Percentiles rank a stretch among this genome's conserved stretches.
These are phyloP conservation scores for Brachyopa scutellaris DNA, from an alignment of 2,888 invertebrate genomes.

Conservation along the genomic window DNA sequence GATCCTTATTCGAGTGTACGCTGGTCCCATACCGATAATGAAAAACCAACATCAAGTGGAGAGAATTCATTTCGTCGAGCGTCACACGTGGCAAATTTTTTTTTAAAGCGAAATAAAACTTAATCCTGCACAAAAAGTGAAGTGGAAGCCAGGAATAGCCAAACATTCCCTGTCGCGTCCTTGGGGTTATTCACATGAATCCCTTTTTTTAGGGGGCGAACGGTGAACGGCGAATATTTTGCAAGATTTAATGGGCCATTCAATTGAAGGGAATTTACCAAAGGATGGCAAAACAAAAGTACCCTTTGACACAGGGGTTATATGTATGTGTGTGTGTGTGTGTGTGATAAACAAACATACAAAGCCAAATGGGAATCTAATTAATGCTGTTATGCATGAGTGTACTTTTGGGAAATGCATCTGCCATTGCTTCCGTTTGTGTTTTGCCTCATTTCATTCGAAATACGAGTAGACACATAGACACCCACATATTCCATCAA, in stretches of 20 bases:
- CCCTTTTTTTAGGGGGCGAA: slow-evolving; percentile 12
- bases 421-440: slow-evolving; percentile 5
- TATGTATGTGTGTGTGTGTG: background rate
- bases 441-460: slow-evolving; percentile 3
- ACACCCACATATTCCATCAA: slow-evolving; percentile 20
- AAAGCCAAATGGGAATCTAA: slow-evolving; percentile 52
- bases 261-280: slow-evolving; percentile 30
- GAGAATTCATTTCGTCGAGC: slow-evolving; percentile 23
- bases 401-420: slow-evolving; percentile 51
- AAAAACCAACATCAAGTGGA: slow-evolving; percentile 46
- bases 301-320: background rate
- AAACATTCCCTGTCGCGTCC: slow-evolving; percentile 24
- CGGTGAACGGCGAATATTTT: too few relatives aligned
- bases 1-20: slow-evolving; percentile 7
- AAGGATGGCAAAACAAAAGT: slow-evolving; percentile 30
- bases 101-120: slow-evolving; percentile 3
- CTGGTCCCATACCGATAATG: slow-evolving; percentile 18
- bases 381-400: slow-evolving; percentile 63
- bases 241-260: slow-evolving; percentile 51
- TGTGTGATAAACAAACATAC: slow-evolving; percentile 1
- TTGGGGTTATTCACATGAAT: slow-evolving; percentile 33
- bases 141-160: slow-evolving; percentile 9
- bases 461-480: background rate
- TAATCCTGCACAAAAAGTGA: too few relatives aligned
- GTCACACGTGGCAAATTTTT: slow-evolving; percentile 55